phyloP scores from a whole-genome alignment of 2,797 vertebrate genomes.

The Antrozous pallidus region DNA sequence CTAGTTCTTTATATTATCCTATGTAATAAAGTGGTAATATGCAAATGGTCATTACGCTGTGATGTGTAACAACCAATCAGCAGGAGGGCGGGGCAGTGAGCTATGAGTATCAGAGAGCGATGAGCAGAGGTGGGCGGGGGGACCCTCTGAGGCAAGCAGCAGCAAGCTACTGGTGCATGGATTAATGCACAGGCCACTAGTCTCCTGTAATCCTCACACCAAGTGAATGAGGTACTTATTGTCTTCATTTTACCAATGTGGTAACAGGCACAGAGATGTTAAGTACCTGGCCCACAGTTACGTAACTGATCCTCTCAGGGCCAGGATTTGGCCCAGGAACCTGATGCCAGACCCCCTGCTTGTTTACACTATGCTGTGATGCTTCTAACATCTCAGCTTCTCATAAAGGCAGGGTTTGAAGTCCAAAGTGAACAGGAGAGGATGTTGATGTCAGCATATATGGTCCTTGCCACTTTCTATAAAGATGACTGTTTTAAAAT shows the following conservation, averaged over 20 bases:
- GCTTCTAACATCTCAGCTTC: background rate
- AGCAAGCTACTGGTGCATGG: too few species aligned
- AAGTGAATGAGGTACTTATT: background rate
- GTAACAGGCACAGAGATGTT: background rate
- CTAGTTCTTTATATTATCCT: background rate
- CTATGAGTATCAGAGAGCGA: too few species aligned
- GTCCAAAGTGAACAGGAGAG: background rate
- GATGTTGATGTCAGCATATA: background rate
- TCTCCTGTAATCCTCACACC: background rate
- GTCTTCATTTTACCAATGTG: constrained; percentile 2
- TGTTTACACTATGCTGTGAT: background rate
- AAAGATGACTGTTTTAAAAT: constrained; percentile 19
- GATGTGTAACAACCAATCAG: too few species aligned
- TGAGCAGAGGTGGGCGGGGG: too few species aligned
- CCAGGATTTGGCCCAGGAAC: background rate
- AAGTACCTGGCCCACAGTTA: background rate
- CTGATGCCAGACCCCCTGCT: background rate
- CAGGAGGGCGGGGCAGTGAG: too few species aligned
- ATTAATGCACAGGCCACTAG: too few species aligned
- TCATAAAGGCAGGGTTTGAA: background rate
- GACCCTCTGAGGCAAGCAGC: too few species aligned
- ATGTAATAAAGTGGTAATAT: too few species aligned
- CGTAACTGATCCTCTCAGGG: background rate
- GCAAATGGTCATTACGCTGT: too few species aligned
- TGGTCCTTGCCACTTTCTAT: background rate